Percentiles rank a stretch among this genome's conserved stretches.
Evolutionary conservation across 2,797 vertebrate species (phyloP).

Genomic region (Benthosema pterotum): DNA sequence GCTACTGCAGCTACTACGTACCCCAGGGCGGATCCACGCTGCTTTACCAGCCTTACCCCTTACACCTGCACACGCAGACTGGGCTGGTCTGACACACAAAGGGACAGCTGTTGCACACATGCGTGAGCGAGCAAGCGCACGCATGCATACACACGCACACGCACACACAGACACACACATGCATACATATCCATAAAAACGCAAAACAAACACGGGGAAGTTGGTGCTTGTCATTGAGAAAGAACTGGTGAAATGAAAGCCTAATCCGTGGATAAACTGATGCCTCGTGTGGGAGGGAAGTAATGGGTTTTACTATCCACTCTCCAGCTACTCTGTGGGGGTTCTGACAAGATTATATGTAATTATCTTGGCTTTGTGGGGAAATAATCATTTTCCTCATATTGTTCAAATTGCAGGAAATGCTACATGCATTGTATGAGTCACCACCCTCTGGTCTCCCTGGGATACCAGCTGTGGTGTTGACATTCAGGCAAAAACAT

Average conservation of each 20-base stretch:
- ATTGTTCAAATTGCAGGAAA: constrained; percentile 71
- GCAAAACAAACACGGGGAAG: constrained; percentile 16
- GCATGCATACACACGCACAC: neutral
- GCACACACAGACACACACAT: constrained; percentile 32
- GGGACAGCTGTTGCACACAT: too few relatives aligned
- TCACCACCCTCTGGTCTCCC: constrained; percentile 73
- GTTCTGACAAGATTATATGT: constrained; percentile 70
- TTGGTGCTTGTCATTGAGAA: constrained; percentile 37
- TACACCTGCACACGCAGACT: constrained; percentile 86
- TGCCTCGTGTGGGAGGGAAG: constrained; percentile 62
- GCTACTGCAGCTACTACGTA: constrained; percentile 90
- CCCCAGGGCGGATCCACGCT: constrained; percentile 85
- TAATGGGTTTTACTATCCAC: constrained; percentile 61
- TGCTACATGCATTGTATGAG: constrained; percentile 75
- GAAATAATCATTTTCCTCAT: constrained; percentile 73
- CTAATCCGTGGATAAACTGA: constrained; percentile 69
- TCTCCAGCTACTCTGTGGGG: constrained; percentile 53
- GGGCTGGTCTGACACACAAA: constrained; percentile 78
- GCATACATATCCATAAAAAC: constrained; percentile 1
- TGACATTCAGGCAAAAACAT: constrained; percentile 51
- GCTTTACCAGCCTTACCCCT: constrained; percentile 89
- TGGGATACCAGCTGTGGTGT: constrained; percentile 65
- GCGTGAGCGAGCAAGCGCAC: too few relatives aligned
- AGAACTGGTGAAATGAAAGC: constrained; percentile 51
- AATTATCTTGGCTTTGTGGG: constrained; percentile 69